Evolutionary conservation across 92 coral and sea anemone genomes (phyloP).

Genomic region (Epizoanthus illoricatus): DNA sequence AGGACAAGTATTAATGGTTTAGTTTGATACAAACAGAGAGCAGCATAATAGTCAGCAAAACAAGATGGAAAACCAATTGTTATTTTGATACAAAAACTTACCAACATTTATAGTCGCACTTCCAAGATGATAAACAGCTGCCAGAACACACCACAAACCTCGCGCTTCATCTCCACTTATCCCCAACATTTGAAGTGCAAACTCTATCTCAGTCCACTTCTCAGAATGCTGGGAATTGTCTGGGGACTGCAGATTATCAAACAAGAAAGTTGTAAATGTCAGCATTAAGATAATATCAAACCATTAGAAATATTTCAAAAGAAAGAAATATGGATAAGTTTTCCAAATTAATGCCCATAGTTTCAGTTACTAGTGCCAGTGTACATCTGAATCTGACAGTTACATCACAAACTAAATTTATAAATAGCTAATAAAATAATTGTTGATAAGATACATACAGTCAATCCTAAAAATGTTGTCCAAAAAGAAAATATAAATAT

Average conservation of each 20-base stretch:
- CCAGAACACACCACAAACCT: slow-evolving; percentile 86
- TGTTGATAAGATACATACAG: no score
- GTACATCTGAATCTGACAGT: not conserved
- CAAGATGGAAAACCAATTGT: not conserved
- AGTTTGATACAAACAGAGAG: not conserved
- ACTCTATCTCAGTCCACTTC: slow-evolving; percentile 95
- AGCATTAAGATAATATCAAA: no score
- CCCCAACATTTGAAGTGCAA: slow-evolving; percentile 87
- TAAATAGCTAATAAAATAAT: not conserved
- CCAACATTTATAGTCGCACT: slow-evolving; percentile 89
- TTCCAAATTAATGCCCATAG: not conserved
- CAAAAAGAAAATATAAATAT: no score
- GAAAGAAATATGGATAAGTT: no score
- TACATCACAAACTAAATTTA: not conserved
- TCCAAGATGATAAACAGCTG: slow-evolving; percentile 93
- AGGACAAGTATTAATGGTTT: no score
- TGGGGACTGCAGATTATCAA: slow-evolving; percentile 48
- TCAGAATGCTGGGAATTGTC: slow-evolving; percentile 64
- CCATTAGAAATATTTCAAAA: no score
- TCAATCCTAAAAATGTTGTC: no score
- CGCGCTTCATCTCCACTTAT: slow-evolving; percentile 77
- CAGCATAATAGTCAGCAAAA: not conserved
- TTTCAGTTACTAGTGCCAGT: not conserved
- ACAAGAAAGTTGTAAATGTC: not conserved
- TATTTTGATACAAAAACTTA: slow-evolving; percentile 37